Base-by-base conservation (phyloP, 2,888 invertebrate genomes). In the Eupithecia abbreviata region DNA sequence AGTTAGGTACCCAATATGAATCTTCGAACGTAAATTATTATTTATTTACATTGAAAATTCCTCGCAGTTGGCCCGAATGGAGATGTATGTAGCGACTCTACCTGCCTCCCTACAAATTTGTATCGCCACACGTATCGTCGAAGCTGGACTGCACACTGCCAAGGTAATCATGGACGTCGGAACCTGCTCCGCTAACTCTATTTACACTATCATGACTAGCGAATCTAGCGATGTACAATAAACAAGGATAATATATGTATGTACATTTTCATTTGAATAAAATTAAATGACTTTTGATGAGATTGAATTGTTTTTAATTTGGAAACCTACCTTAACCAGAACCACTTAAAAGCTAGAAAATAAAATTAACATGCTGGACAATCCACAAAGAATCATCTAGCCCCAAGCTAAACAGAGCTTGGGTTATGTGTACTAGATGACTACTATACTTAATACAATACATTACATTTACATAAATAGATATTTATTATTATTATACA, bases 21-120 rank as follows among this genome's bases (percentile, higher is more conserved):
- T n/a, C n/a, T n/a, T n/a, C n/a, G n/a, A n/a, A n/a, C n/a, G n/a
- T n/a, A n/a, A n/a, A n/a, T n/a, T 30, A 30, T 30, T 0, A 30
- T 30, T 30, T 30, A 30, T 18, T 30, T 30, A 12, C 30, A 18
- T 62, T 41, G 2, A 5, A 67, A 68, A 7, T n/a, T 68, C 43
- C n/a, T 72, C 67, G 70, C 87, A 95, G 95, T 87, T 92, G 43
- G 88, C 89, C 7, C 91, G 91, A 68, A 90, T 93, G 79, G 92
- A 91, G 75, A 73, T 94, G 12, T 87, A 89, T 4, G 79, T 94
- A 72, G 88, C 89, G 13, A 87, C 90, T 0, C 80, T 94, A 18
- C 93, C 94, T 15, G 89, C 91, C 0, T 82, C 91, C 3, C 82
- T 94, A 2, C 91, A 94, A 80, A 83, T 93, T 2, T 95, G 95